These are phyloP conservation scores for Psammodynastes pulverulentus DNA, from an alignment of 2,113 vertebrate genomes.

Conservation along the genomic window DNA sequence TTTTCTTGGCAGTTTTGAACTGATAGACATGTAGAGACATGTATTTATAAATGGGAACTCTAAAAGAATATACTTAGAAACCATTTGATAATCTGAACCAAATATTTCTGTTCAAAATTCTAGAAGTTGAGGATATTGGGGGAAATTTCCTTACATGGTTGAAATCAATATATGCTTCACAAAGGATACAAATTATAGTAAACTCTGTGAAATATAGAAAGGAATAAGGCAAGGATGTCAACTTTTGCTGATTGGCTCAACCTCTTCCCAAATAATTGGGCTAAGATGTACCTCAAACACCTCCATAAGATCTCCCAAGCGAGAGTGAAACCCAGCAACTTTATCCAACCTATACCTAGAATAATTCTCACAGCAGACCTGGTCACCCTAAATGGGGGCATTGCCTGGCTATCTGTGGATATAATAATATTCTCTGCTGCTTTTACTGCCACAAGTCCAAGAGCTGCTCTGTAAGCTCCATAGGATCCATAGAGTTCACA, in stretches of 20 bases:
- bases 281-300: neutral
- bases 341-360: neutral
- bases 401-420: neutral
- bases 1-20: neutral
- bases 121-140: neutral
- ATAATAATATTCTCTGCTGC: neutral
- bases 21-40: neutral
- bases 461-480: neutral
- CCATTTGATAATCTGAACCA: neutral
- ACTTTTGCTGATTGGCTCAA: neutral
- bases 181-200: neutral
- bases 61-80: neutral
- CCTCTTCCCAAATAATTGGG: neutral
- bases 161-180: neutral
- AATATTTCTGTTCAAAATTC: neutral
- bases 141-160: neutral
- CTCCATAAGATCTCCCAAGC: neutral
- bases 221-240: neutral
- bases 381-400: neutral
- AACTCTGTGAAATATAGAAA: neutral
- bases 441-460: neutral
- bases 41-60: neutral
- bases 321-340: neutral
- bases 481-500: neutral
- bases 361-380: neutral